These are phyloP conservation scores for Amphiura filiformis DNA, from an alignment of 35 echinoderm and acorn worm genomes.

Conservation along the genomic window DNA sequence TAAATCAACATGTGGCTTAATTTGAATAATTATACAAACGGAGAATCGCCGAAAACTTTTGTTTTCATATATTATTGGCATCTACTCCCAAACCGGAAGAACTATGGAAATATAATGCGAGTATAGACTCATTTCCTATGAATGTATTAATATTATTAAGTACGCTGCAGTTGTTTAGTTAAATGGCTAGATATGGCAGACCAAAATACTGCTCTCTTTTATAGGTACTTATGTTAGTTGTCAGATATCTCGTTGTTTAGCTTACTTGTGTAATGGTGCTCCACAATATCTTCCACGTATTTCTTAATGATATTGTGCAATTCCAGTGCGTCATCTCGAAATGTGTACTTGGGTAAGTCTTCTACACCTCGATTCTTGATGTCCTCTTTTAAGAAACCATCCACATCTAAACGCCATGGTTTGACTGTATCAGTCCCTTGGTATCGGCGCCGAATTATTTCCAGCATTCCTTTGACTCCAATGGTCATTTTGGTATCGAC, in stretches of 20 bases:
- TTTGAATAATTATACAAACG: no score
- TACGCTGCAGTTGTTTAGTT: no score
- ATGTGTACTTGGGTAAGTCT: conserved; percentile 75
- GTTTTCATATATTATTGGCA: no score
- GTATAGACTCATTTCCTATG: no score
- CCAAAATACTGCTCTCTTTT: no score
- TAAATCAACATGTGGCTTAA: background rate
- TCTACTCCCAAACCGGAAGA: no score
- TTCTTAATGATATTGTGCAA: conserved; percentile 61
- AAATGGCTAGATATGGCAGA: no score
- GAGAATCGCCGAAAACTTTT: no score
- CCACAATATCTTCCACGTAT: conserved; percentile 58
- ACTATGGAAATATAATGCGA: no score
- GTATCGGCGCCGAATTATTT: conserved; percentile 36
- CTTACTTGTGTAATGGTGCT: conserved; percentile 27
- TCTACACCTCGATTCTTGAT: conserved; percentile 57
- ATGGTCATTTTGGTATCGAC: conserved; percentile 63
- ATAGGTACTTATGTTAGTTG: no score
- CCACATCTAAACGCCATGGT: conserved; percentile 46
- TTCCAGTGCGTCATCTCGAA: conserved; percentile 65
- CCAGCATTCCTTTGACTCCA: conserved; percentile 64
- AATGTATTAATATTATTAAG: no score
- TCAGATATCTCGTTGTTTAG: no score
- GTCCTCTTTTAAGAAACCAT: conserved; percentile 60
- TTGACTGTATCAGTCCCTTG: background rate